Evolutionary conservation across 2,113 vertebrate genomes (phyloP), one percentile per base, ranked within the genome.

Genomic region (Synodontis membranacea): DNA sequence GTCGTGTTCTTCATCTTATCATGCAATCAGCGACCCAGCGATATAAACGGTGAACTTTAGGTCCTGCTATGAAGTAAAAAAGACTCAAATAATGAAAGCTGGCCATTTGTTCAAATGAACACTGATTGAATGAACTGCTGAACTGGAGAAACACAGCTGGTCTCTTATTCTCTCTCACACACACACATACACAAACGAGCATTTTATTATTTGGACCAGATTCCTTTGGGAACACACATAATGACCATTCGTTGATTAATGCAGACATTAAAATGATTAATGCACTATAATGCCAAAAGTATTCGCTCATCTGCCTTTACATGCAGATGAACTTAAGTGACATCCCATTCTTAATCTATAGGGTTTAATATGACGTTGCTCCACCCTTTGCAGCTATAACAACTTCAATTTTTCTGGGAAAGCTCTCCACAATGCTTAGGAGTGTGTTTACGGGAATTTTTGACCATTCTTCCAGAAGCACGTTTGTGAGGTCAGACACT

Each of bases 61-160:
- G 42, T 64, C 58, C 28, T 46, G 80, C 58, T 64, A n/a, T 46
- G 39, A 64, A 82, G 17, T 31, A 19, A 82, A 62, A 62, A 82
- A 31, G 5, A 64, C 12, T 46, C 15, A 5, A 82, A 82, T 82
- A 82, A 44, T 82, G 21, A 82, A 81, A 28, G 21, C 79, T 64
- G 52, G 15, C 25, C 28, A 46, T 64, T 82, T 82, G 31, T 21
- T 64, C 9, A n/a, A 81, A 64, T 31, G 28, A 62, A 82, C 9
- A 6, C 25, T 82, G 80, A 82, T 82, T 62, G 28, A 64, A 19
- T 64, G n/a, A 82, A 64, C 39, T 64, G 58, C 42, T 82, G 56
- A 64, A 4, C 39, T 82, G 80, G 5, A 82, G n/a, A 64, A 46
- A 44, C 44, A 19, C 74, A 78, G 12, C 76, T 54, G 48, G 76